Conservation (phyloP, 2,888 invertebrate genomes). For the Caenorhabditis macrosperma region DNA sequence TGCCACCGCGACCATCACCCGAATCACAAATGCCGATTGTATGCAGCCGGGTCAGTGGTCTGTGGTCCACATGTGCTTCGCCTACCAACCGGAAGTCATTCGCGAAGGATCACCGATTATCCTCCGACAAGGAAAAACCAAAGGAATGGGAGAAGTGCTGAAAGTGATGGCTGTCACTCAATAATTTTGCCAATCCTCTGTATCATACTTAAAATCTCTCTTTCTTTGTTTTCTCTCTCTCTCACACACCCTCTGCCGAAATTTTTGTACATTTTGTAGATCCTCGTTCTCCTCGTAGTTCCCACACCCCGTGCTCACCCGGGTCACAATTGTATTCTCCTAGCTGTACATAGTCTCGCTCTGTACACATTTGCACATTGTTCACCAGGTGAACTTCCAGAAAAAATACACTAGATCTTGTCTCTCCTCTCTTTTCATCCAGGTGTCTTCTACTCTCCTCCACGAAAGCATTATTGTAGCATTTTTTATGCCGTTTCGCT, state of each 20-base stretch:
- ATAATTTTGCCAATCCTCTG: constrained; percentile 10
- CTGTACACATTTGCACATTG: constrained; percentile 36
- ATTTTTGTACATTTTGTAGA: constrained; percentile 48
- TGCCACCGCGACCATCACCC: constrained; percentile 90
- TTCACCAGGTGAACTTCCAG: constrained; percentile 32
- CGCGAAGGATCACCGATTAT: constrained; percentile 86
- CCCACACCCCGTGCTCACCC: constrained; percentile 1
- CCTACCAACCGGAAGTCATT: constrained; percentile 71
- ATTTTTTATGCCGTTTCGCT: constrained; percentile 17
- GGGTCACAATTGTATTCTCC: constrained; percentile 16
- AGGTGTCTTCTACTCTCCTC: constrained; percentile 15
- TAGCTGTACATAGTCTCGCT: constrained; percentile 47
- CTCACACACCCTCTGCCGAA: too few relatives aligned
- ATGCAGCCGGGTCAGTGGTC: constrained; percentile 89
- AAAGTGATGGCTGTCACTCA: constrained; percentile 55
- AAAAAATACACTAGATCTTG: constrained; percentile 25
- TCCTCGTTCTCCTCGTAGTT: constrained; percentile 11
- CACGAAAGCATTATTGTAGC: constrained; percentile 37
- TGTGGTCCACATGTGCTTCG: constrained; percentile 83
- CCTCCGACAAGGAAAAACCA: constrained; percentile 89
- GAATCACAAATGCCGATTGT: constrained; percentile 79
- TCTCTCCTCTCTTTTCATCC: constrained; percentile 17
- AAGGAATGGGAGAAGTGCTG: constrained; percentile 89
- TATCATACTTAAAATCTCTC: too few relatives aligned
- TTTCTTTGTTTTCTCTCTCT: background rate